Conservation (phyloP, 2,888 invertebrate genomes). For the Ormyrus nitidulus region DNA sequence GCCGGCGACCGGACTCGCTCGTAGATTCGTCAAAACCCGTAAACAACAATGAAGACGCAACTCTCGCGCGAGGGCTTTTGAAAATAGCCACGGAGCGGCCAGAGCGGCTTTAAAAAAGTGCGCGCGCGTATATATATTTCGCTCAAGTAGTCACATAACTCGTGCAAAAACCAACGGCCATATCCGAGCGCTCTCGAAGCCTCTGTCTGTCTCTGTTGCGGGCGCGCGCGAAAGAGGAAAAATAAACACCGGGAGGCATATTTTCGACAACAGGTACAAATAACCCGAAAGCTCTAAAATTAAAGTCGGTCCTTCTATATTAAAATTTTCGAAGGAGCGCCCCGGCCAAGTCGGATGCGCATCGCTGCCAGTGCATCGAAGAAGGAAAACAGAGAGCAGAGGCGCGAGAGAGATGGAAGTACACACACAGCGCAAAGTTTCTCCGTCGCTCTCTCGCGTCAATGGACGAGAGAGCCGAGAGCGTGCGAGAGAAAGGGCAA, state of each 20-base stretch:
- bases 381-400: slow-evolving; percentile 1
- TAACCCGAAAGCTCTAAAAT: slow-evolving; percentile 7
- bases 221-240: too few relatives aligned
- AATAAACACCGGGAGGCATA: not conserved
- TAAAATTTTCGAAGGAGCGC: slow-evolving; percentile 2
- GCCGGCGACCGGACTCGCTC: too few relatives aligned
- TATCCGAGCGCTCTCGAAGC: too few relatives aligned
- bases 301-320: not conserved
- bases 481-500: slow-evolving; percentile 9
- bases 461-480: slow-evolving; percentile 52
- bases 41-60: too few relatives aligned
- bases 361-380: not conserved
- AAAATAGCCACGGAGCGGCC: too few relatives aligned
- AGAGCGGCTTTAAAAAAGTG: too few relatives aligned
- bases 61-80: too few relatives aligned
- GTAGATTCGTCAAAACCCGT: too few relatives aligned
- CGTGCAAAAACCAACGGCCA: too few relatives aligned
- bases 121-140: too few relatives aligned
- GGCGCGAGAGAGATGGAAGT: slow-evolving; percentile 10
- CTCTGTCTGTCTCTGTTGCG: too few relatives aligned
- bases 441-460: slow-evolving; percentile 46
- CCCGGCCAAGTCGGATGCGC: not conserved
- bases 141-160: too few relatives aligned
- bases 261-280: not conserved
- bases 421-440: slow-evolving; percentile 1